phyloP scores from a whole-genome alignment of 1,140 invertebrate species.

The Ruditapes philippinarum region DNA sequence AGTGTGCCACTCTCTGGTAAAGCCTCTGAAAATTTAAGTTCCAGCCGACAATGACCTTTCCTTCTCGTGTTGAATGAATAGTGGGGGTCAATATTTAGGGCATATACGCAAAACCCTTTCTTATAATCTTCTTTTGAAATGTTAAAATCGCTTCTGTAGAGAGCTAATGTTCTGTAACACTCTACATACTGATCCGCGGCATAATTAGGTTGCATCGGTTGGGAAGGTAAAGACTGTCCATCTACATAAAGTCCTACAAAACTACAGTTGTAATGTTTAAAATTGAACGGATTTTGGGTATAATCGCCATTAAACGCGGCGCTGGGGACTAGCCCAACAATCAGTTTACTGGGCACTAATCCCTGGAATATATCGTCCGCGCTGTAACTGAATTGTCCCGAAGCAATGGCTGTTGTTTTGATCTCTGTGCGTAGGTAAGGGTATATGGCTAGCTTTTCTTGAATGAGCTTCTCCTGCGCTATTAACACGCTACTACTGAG shows the following conservation, averaged over 20 bases:
- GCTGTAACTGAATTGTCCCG: conserved; percentile 53
- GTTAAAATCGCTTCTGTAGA: not conserved
- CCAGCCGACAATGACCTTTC: conserved; percentile 3
- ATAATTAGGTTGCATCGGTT: conserved; percentile 10
- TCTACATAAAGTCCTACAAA: conserved; percentile 24
- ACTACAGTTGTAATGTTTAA: not conserved
- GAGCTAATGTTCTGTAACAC: conserved; percentile 9
- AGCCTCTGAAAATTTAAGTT: conserved; percentile 12
- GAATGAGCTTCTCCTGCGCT: conserved; percentile 41
- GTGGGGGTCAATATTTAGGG: not conserved
- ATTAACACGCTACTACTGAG: conserved; percentile 33
- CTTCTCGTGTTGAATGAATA: conserved; percentile 5
- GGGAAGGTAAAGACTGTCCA: conserved; percentile 14
- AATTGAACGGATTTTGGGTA: conserved; percentile 29
- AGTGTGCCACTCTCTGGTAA: conserved; percentile 19
- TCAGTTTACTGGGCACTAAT: conserved; percentile 45
- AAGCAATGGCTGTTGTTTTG: conserved; percentile 53
- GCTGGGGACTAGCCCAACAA: conserved; percentile 39
- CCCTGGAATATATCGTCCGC: conserved; percentile 59
- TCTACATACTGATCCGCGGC: not conserved
- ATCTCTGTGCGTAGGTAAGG: conserved; percentile 42
- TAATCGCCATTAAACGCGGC: conserved; percentile 21
- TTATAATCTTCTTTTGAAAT: not conserved
- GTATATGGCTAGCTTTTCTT: conserved; percentile 42
- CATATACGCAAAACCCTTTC: conserved; percentile 6